Conservation (phyloP, 2,888 invertebrate species). For the Sialis lutaria region DNA sequence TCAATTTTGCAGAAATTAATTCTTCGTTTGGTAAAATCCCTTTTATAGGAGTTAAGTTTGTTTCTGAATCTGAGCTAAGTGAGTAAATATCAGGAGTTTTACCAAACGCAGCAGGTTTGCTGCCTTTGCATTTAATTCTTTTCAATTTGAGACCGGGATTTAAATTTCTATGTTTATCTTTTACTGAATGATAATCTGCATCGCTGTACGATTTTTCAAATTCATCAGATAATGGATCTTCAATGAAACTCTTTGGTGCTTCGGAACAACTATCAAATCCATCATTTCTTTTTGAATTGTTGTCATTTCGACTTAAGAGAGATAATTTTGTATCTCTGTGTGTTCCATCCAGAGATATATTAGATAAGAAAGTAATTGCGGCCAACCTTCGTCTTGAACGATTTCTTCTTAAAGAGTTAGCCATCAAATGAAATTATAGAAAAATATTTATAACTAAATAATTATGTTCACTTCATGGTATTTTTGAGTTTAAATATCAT, state of each 20-base stretch:
- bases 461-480: neutral
- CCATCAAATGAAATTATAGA: constrained; percentile 20
- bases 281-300: constrained; percentile 10
- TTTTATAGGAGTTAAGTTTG: constrained; percentile 47
- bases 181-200: constrained; percentile 14
- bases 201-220: constrained; percentile 22
- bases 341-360: constrained; percentile 87
- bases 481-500: too few relatives aligned
- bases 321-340: constrained; percentile 53
- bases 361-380: constrained; percentile 85
- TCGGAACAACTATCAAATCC: constrained; percentile 6
- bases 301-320: constrained; percentile 25
- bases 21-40: constrained; percentile 17
- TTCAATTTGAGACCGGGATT: constrained; percentile 11
- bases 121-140: constrained; percentile 7
- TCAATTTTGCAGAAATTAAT: constrained; percentile 14
- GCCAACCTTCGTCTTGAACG: constrained; percentile 74
- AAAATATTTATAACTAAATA: constrained; percentile 11
- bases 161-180: constrained; percentile 8
- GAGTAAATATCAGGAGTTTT: constrained; percentile 30
- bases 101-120: constrained; percentile 7
- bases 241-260: constrained; percentile 11
- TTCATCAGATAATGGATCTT: constrained; percentile 18
- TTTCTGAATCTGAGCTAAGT: constrained; percentile 59
- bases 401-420: constrained; percentile 33